Evolutionary conservation across 2,113 vertebrate genomes (phyloP).

Genomic region (Austrofundulus limnaeus): DNA sequence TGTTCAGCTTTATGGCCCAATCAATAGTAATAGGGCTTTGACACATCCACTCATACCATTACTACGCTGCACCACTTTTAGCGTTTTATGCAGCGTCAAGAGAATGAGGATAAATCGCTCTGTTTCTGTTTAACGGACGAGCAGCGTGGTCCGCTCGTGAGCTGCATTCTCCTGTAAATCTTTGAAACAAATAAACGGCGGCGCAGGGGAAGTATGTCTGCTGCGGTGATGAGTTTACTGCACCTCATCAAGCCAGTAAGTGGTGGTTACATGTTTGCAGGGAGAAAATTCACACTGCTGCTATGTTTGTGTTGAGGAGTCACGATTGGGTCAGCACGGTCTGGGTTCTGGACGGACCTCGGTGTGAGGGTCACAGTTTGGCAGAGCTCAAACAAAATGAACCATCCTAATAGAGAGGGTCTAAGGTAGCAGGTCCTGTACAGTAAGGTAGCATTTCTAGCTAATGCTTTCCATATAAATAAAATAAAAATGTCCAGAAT

Average conservation of each 20-base stretch:
- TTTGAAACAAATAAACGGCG: conserved; percentile 1
- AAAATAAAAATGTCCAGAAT: too few species aligned
- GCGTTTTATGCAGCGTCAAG: conserved; percentile 1
- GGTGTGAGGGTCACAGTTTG: too few species aligned
- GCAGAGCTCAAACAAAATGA: too few species aligned
- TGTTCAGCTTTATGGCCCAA: conserved; percentile 43
- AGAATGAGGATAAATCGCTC: conserved; percentile 3
- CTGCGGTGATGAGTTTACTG: conserved; percentile 29
- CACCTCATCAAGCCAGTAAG: conserved; percentile 14
- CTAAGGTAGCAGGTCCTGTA: too few species aligned
- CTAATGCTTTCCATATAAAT: too few species aligned
- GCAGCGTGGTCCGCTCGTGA: neutral
- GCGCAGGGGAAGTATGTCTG: conserved; percentile 10
- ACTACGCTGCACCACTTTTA: conserved; percentile 1
- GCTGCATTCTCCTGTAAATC: conserved; percentile 10
- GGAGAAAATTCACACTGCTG: too few species aligned
- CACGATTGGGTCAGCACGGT: too few species aligned
- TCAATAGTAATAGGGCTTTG: conserved; percentile 37
- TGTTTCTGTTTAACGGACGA: conserved; percentile 2
- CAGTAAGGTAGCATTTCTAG: too few species aligned
- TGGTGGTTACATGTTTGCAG: neutral
- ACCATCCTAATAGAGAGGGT: too few species aligned
- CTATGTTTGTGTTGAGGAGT: too few species aligned
- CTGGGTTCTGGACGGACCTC: too few species aligned
- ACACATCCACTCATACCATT: conserved; percentile 31